Evolutionary conservation across 2,113 vertebrate species (phyloP).

Genomic region (Rana temporaria): DNA sequence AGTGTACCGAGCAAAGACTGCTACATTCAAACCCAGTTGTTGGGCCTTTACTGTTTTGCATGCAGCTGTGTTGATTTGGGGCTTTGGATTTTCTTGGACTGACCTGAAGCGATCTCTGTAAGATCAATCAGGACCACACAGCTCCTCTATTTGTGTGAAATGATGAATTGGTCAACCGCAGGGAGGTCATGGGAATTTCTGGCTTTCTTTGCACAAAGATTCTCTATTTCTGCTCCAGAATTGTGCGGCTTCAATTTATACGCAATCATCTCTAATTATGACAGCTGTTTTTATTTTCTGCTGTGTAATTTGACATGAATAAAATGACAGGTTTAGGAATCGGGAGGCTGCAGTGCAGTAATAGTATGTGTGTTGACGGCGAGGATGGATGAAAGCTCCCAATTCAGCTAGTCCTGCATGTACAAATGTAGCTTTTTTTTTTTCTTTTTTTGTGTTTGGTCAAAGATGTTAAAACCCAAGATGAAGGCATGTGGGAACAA

Average conservation of each 20-base stretch:
- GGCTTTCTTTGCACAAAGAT: constrained; percentile 16
- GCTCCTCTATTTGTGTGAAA: constrained; percentile 13
- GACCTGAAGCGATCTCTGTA: constrained; percentile 6
- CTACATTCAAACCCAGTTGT: background rate
- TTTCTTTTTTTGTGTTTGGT: too few species aligned
- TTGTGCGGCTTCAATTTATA: constrained; percentile 21
- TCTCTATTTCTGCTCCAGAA: background rate
- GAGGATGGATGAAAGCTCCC: background rate
- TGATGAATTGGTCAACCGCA: constrained; percentile 1
- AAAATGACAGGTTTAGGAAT: constrained; percentile 20
- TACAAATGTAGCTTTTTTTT: too few species aligned
- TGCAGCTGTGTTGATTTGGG: background rate
- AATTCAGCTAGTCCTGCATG: background rate
- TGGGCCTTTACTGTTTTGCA: background rate
- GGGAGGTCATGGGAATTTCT: constrained; percentile 33
- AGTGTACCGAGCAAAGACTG: background rate
- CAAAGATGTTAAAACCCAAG: too few species aligned
- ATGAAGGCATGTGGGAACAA: too few species aligned
- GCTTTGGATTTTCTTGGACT: background rate
- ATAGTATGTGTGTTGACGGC: background rate
- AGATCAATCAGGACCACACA: constrained; percentile 32
- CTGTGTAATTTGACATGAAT: constrained; percentile 34
- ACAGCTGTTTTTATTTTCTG: constrained; percentile 23
- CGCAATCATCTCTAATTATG: constrained; percentile 30
- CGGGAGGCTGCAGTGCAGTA: background rate